Conservation (phyloP, 2,797 vertebrate species). For the Cuculus canorus region DNA sequence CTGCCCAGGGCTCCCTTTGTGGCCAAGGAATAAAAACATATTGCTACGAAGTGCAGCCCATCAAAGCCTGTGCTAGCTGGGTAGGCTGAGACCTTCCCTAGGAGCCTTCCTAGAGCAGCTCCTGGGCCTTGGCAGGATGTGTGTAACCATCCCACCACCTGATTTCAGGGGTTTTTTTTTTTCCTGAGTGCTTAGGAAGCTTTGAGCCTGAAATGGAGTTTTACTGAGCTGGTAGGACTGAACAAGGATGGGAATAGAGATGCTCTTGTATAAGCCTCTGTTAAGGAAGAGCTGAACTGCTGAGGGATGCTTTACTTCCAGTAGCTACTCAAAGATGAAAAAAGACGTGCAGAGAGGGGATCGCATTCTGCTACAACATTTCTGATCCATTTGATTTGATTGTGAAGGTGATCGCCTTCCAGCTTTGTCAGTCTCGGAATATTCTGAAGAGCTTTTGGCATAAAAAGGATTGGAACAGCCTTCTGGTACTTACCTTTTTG, state of each 20-base stretch:
- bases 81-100: neutral
- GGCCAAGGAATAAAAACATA: neutral
- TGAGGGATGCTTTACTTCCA: neutral
- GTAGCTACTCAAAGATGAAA: neutral
- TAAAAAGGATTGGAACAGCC: neutral
- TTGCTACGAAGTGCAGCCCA: neutral
- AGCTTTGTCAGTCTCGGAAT: neutral
- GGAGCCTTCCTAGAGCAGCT: neutral
- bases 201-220: neutral
- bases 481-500: neutral
- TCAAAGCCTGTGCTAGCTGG: neutral
- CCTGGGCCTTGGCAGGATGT: neutral
- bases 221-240: neutral
- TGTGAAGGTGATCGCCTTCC: accelerated
- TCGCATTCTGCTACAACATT: neutral
- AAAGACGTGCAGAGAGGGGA: neutral
- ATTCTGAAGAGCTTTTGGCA: neutral
- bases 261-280: neutral
- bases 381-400: neutral
- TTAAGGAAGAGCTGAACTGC: neutral
- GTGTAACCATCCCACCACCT: neutral
- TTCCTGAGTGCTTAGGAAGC: neutral
- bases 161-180: neutral
- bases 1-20: neutral
- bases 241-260: accelerated